Conservation (phyloP, 1,140 invertebrate genomes). For the Trigoniulus corallinus region DNA sequence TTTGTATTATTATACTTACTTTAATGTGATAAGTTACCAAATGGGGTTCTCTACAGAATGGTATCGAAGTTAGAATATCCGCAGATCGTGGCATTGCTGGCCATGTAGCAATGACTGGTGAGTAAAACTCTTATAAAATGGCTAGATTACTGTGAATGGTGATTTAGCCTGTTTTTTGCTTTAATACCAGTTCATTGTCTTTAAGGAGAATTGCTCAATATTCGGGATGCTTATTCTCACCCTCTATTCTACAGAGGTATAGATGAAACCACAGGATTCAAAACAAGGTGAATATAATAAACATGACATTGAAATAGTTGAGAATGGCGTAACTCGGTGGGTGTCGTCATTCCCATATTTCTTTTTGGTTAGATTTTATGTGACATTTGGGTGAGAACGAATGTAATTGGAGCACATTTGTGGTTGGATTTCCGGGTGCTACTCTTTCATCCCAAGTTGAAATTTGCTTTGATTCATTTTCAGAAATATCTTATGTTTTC, state of each 20-base stretch:
- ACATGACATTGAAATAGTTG: neutral
- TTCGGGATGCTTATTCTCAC: constrained; percentile 52
- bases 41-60: constrained; percentile 5
- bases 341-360: too few species aligned
- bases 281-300: constrained; percentile 34
- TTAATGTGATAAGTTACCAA: neutral
- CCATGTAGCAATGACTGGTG: constrained; percentile 52
- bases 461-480: too few species aligned
- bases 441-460: too few species aligned
- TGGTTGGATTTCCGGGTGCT: too few species aligned
- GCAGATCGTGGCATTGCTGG: constrained; percentile 59
- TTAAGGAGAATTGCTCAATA: constrained; percentile 51
- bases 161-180: too few species aligned
- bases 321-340: too few species aligned
- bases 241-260: constrained; percentile 55
- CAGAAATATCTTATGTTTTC: constrained; percentile 69
- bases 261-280: constrained; percentile 54
- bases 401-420: too few species aligned
- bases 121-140: constrained; percentile 5
- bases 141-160: too few species aligned
- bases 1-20: neutral
- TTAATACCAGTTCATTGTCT: constrained; percentile 5
- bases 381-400: too few species aligned
- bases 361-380: too few species aligned
- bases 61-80: constrained; percentile 46